phyloP scores from a whole-genome alignment of 2,888 invertebrate species.

The Physocephala rufipes region DNA sequence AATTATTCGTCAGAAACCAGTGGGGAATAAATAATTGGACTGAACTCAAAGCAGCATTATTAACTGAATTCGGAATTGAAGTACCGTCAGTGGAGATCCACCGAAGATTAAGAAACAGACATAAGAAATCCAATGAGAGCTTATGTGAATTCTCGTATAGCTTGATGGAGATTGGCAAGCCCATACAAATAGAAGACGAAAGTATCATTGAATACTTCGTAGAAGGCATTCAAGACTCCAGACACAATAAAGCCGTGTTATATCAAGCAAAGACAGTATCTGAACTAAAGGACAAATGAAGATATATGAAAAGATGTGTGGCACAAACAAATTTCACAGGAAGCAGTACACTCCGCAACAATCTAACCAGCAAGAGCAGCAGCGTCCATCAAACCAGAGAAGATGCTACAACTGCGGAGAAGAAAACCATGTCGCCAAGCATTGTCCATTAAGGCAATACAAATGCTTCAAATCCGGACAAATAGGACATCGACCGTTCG shows the following conservation, averaged over 20 bases:
- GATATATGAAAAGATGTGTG: constrained; percentile 40
- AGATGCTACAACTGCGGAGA: constrained; percentile 4
- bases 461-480: background rate
- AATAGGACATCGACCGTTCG: background rate
- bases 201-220: constrained; percentile 42
- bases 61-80: constrained; percentile 32
- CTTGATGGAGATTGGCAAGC: constrained; percentile 38
- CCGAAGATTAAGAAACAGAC: constrained; percentile 21
- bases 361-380: background rate
- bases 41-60: constrained; percentile 30
- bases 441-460: constrained; percentile 13
- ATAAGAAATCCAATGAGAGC: constrained; percentile 30
- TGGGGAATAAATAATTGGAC: constrained; percentile 35
- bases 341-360: too few relatives aligned
- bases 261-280: constrained; percentile 35
- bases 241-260: constrained; percentile 37
- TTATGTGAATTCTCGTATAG: constrained; percentile 38
- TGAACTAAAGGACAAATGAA: constrained; percentile 29
- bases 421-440: background rate
- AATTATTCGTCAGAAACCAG: constrained; percentile 38
- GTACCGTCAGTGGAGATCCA: constrained; percentile 34
- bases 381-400: background rate
- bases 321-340: too few relatives aligned
- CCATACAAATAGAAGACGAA: constrained; percentile 34
- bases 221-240: constrained; percentile 39